Base-by-base conservation (phyloP, 2,888 invertebrate genomes). In the Caenorhabditis afra region DNA sequence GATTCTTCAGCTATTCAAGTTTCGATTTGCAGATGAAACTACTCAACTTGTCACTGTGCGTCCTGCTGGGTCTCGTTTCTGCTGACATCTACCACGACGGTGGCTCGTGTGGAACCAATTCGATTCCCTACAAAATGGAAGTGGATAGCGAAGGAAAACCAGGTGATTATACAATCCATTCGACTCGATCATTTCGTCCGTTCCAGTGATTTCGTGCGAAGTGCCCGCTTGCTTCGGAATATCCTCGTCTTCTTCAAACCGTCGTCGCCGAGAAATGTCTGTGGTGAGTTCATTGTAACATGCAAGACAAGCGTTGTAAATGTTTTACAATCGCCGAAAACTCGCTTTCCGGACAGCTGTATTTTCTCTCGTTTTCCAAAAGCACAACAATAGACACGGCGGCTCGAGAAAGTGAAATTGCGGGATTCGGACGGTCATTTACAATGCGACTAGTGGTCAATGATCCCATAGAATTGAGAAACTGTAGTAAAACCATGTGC, bases 141-240 rank as follows among this genome's bases (percentile, higher is more conserved):
- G 81, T 87, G 22, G 84, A 85, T 52, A 61, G 58, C 14, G 74
- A 77, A 52, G 87, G 87, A 79, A 85, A 81, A 49, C 85, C 86
- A 64, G 86, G 87, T 87, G 14, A 20, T 44, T n/a, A 59, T 1
- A n/a, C 23, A 29, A 23, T 3, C 8, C 39, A n/a, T 45, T 20
- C 5, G 11, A 22, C 22, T 49, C 23, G 18, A 23, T 11, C 22
- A 16, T 12, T 44, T 52, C 18, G 29, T 20, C 8, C 45, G 10
- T 73, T 83, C 29, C 64, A 85, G 86, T 85, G 37, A 70, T 86
- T 18, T 77, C 66, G 0, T 86, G 86, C 59, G 84, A 86, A 20
- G 68, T 79, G 10, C 85, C 86, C 10, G 47, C 81, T 23, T 86
- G 86, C 65, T 74, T 86, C 4, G 86, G 85, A 39, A 58, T 74